Evolutionary conservation across 2,888 invertebrate species (phyloP).

Genomic region (Deilephila elpenor): DNA sequence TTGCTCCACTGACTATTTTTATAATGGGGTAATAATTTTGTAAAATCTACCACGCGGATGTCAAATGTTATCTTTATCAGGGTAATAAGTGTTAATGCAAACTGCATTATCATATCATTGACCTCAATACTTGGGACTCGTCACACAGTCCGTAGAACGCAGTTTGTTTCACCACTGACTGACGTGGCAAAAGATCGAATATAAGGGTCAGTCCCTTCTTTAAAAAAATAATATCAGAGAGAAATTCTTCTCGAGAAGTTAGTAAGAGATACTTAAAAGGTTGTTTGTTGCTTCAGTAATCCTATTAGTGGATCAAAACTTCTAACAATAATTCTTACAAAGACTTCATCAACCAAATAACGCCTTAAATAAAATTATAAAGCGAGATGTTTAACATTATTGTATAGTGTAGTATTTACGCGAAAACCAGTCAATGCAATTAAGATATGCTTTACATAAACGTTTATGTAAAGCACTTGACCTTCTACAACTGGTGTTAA

Average conservation of each 20-base stretch:
- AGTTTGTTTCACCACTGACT: neutral
- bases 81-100: constrained; percentile 20
- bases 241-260: too few species aligned
- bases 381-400: neutral
- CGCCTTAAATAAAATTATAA: neutral
- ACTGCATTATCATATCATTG: constrained; percentile 23
- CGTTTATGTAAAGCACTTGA: constrained; percentile 19
- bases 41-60: neutral
- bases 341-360: too few species aligned
- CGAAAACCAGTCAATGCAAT: neutral
- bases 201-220: too few species aligned
- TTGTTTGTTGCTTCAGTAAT: too few species aligned
- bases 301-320: too few species aligned
- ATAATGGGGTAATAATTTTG: neutral
- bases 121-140: constrained; percentile 9
- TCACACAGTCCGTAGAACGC: neutral
- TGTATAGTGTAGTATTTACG: neutral
- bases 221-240: too few species aligned
- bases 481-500: constrained; percentile 8
- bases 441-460: constrained; percentile 3
- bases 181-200: too few species aligned
- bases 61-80: constrained; percentile 21
- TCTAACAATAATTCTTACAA: too few species aligned
- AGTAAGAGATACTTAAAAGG: too few species aligned
- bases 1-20: neutral